These are phyloP conservation scores for Cyclura pinguis DNA, from an alignment of 2,797 vertebrate species.

Conservation along the genomic window DNA sequence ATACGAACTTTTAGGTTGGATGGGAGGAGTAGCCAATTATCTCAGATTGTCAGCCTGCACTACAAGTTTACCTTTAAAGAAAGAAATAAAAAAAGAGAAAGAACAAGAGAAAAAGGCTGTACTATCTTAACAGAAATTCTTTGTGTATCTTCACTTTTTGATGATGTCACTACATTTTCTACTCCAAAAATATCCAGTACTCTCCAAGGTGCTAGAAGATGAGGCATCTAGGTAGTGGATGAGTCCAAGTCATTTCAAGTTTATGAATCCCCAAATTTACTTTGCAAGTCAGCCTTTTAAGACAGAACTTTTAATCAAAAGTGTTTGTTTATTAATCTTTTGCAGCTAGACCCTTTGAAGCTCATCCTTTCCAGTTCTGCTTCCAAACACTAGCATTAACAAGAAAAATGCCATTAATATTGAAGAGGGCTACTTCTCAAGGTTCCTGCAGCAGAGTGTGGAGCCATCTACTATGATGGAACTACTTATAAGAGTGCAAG, in stretches of 20 bases:
- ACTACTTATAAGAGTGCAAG: not conserved
- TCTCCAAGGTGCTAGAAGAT: not conserved
- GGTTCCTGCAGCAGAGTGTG: not conserved
- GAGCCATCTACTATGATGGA: not conserved
- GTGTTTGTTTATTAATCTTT: slow-evolving; percentile 9
- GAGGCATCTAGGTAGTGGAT: not conserved
- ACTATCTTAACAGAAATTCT: not conserved
- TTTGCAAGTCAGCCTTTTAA: not conserved
- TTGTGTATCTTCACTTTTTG: not conserved
- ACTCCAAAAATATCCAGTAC: not conserved
- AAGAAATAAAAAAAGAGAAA: not conserved
- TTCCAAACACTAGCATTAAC: not conserved
- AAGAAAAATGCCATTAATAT: not conserved
- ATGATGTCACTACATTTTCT: not conserved
- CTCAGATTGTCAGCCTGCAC: not conserved
- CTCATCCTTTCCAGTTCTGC: not conserved
- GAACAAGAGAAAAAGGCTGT: not conserved
- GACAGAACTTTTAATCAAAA: not conserved
- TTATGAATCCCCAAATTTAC: not conserved
- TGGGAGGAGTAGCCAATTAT: not conserved
- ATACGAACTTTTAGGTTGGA: not conserved
- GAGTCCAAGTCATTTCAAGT: not conserved
- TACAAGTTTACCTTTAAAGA: not conserved
- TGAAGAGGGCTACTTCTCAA: not conserved
- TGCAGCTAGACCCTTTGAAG: not conserved